A percentile compares a stretch with the other conserved stretches of the same genome.
These are phyloP conservation scores for Microplitis mediator DNA, from an alignment of 1,140 invertebrate genomes.

Conservation along the genomic window DNA sequence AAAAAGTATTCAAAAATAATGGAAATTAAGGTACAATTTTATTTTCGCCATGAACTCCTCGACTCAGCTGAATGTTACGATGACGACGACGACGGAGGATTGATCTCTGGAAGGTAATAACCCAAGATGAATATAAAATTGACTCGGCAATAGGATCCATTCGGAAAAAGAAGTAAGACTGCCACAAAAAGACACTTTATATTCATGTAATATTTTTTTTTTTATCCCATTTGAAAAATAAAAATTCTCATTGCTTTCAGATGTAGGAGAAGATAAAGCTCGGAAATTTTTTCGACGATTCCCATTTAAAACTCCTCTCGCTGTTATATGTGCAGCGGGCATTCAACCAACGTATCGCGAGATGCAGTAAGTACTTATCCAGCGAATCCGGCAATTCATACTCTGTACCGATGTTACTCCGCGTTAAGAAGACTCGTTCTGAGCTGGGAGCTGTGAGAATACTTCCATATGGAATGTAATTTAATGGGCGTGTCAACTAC, in stretches of 20 bases:
- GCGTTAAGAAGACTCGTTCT: conserved; percentile 35
- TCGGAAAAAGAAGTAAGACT: no score
- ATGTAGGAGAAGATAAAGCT: conserved; percentile 13
- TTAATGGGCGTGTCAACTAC: conserved; percentile 40
- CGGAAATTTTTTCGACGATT: conserved; percentile 34
- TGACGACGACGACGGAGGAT: neutral
- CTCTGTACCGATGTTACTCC: conserved; percentile 37
- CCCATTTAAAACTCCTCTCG: conserved; percentile 32
- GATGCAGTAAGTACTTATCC: no score
- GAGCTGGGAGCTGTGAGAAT: conserved; percentile 17
- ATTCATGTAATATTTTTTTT: neutral
- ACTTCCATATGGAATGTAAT: conserved; percentile 23
- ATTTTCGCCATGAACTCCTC: no score
- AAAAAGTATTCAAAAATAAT: no score
- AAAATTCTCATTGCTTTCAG: no score
- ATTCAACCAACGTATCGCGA: no score
- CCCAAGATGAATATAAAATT: neutral
- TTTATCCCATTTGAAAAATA: neutral
- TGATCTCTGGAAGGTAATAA: neutral
- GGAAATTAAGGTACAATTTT: no score
- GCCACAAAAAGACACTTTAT: neutral
- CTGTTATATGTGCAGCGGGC: no score
- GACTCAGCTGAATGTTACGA: neutral
- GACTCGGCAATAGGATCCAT: no score
- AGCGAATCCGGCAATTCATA: no score